Conservation (phyloP, 1,140 invertebrate species). For the Aporrectodea caliginosa region DNA sequence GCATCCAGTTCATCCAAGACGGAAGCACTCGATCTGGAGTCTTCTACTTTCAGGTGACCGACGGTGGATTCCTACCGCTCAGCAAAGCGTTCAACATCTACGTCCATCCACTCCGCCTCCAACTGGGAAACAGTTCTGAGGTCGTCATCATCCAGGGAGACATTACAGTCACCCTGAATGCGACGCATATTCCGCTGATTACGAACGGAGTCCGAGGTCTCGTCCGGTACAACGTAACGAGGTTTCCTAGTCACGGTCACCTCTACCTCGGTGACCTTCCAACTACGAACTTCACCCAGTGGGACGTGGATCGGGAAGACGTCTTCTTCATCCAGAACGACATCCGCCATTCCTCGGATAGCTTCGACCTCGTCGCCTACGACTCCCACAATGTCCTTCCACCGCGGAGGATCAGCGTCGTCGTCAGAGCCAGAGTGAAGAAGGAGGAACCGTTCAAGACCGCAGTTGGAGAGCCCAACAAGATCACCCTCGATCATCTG, state of each 20-base stretch:
- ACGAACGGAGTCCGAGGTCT: conserved; percentile 75
- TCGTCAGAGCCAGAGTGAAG: conserved; percentile 40
- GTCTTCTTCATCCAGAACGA: conserved; percentile 80
- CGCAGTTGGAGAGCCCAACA: conserved; percentile 63
- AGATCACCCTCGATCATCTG: conserved; percentile 66
- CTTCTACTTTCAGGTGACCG: conserved; percentile 85
- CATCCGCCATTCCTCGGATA: conserved; percentile 36
- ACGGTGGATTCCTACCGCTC: conserved; percentile 76
- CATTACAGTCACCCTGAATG: conserved; percentile 69
- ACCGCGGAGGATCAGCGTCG: conserved; percentile 74
- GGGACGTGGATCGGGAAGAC: conserved; percentile 68
- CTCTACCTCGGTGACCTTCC: conserved; percentile 69
- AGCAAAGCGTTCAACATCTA: conserved; percentile 80
- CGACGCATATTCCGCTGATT: conserved; percentile 70
- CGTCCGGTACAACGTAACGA: conserved; percentile 74
- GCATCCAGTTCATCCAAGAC: conserved; percentile 77
- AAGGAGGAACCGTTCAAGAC: conserved; percentile 58
- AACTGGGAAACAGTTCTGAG: conserved; percentile 65
- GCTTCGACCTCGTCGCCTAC: not conserved
- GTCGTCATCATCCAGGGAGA: conserved; percentile 72
- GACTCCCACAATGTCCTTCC: not conserved
- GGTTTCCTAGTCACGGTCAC: conserved; percentile 70
- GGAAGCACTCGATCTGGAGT: conserved; percentile 67
- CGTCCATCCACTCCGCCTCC: conserved; percentile 72
- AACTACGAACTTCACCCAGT: conserved; percentile 67